Conservation (phyloP, 2,888 invertebrate species). For the Conus canariensis region DNA sequence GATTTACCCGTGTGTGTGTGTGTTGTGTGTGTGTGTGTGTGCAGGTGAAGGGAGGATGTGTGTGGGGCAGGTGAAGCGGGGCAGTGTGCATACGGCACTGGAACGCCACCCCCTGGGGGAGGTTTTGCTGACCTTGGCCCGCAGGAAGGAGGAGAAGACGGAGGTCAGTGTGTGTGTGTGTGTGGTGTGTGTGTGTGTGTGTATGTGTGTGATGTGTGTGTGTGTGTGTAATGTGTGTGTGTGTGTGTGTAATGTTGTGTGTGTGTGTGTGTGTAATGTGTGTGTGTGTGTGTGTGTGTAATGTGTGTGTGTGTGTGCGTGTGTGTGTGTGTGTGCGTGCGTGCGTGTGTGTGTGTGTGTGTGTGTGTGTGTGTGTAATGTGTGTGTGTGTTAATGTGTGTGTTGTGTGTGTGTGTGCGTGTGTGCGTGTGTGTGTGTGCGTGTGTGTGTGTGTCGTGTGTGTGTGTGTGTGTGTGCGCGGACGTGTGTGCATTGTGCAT, state of each 20-base stretch:
- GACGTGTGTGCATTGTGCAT: background rate
- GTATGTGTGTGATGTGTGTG: too few species aligned
- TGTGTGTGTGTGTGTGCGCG: background rate
- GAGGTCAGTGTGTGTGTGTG: slow-evolving; percentile 5
- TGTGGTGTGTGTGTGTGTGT: background rate
- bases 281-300: too few species aligned
- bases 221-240: too few species aligned
- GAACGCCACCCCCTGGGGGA: slow-evolving; percentile 46
- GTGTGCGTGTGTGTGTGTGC: background rate
- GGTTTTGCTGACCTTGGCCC: slow-evolving; percentile 45
- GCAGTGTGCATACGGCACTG: slow-evolving; percentile 33
- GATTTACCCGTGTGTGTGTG: slow-evolving; percentile 23
- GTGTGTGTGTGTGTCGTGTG: background rate
- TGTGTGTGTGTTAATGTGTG: background rate
- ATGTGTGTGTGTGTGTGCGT: background rate
- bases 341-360: background rate
- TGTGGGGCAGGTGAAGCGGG: slow-evolving; percentile 41
- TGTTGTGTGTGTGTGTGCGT: background rate
- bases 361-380: background rate
- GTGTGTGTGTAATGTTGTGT: too few species aligned
- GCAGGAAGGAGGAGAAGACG: slow-evolving; percentile 25
- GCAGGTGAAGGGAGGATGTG: slow-evolving; percentile 53
- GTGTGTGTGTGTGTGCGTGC: background rate
- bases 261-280: too few species aligned
- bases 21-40: background rate